Evolutionary conservation across 2,113 vertebrate species (phyloP).

Genomic region (Myiozetetes cayanensis): DNA sequence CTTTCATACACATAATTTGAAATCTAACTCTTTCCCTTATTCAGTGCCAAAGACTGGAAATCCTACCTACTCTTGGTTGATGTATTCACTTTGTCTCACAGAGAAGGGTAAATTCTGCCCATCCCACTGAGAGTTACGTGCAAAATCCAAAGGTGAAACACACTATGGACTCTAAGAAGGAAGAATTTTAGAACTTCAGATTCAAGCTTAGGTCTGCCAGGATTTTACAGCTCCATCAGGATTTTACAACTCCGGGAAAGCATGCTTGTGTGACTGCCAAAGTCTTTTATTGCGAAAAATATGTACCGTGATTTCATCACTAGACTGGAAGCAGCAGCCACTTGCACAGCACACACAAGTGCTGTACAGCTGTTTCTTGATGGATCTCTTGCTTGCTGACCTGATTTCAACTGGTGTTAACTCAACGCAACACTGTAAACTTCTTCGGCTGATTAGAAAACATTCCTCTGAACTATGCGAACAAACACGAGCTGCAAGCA

Average conservation of each 20-base stretch:
- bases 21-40: background rate
- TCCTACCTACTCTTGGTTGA: background rate
- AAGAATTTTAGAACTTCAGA: background rate
- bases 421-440: background rate
- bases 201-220: constrained; percentile 15
- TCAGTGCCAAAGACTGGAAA: background rate
- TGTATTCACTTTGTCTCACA: background rate
- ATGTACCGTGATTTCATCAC: background rate
- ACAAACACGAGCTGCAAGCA: background rate
- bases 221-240: constrained; percentile 32
- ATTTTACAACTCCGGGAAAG: constrained; percentile 35
- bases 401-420: background rate
- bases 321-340: background rate
- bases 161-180: background rate
- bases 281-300: background rate
- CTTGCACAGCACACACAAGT: background rate
- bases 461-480: constrained; percentile 10
- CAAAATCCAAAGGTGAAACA: background rate
- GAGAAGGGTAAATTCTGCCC: background rate
- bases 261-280: background rate
- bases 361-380: background rate
- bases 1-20: background rate
- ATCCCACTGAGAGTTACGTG: background rate
- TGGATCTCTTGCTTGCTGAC: constrained; percentile 15
- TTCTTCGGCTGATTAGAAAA: background rate